Evolutionary conservation across 2,797 vertebrate genomes (phyloP), one percentile per base, ranked within the genome.

Genomic region (Hydrolagus colliei): DNA sequence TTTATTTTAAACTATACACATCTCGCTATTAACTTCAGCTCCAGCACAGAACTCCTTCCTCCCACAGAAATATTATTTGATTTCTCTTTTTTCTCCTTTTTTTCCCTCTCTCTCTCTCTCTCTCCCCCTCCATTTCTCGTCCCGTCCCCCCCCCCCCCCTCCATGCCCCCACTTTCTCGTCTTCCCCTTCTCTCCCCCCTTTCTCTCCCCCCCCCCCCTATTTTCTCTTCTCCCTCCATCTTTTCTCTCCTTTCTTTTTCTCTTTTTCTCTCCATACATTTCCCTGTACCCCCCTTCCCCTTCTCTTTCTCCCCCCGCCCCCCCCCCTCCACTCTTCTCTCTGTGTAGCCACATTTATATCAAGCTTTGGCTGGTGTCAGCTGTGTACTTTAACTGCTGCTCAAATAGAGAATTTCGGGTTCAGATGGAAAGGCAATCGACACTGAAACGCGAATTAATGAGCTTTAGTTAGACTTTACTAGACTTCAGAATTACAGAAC

Each of bases 361-460:
- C 18, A 35, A 13, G 20, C 63, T 13, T 20, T 22, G 79, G 65
- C 27, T 9, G 1, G 35, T 84, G 71, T 71, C 65, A 68, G 79
- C 79, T 18, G 35, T 68, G 32, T 35, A 84, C 27, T 41, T 71
- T 68, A 84, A 84, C 71, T 11, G 9, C 32, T 67, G 63, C 35
- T 80, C 63, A 67, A 80, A 13, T 61, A 12, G n/a, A 80, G 27
- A 80, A 71, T 84, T 84, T 35, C 14, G 41, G 71, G 68, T 71
- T 68, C 27, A 84, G 63, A 84, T 84, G 32, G 32, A 82, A 65
- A 27, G 27, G 16, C 71, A 12, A 35, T 68, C 63, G 27, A 18
- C 32, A 68, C 71, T 84, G 35, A 71, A 71, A 35, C 62, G 41
- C 79, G 16, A 32, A 84, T 71, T 82, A 41, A 32, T 27, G 22